phyloP scores from a whole-genome alignment of 2,888 invertebrate genomes.

The Eledone cirrhosa region DNA sequence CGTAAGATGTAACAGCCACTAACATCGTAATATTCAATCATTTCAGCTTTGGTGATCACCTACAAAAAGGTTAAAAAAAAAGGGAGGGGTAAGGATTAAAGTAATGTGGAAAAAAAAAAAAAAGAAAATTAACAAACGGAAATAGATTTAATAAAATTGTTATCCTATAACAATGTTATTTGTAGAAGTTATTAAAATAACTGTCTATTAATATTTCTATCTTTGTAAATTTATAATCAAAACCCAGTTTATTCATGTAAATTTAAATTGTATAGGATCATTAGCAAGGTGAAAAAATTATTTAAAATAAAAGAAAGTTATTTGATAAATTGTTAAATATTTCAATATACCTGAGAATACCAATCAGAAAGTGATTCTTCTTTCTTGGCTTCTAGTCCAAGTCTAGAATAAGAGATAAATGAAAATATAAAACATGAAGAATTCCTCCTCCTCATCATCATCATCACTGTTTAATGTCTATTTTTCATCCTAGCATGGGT shows the following conservation, averaged over 20 bases:
- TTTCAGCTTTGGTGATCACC: constrained; percentile 87
- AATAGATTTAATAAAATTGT: neutral
- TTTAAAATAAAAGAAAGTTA: no score
- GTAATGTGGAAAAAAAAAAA: neutral
- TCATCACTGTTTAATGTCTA: no score
- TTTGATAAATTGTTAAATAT: no score
- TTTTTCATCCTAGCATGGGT: no score
- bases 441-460: no score
- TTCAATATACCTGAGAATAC: constrained; percentile 87
- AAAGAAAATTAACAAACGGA: neutral
- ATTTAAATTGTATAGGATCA: no score
- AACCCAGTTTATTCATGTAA: no score
- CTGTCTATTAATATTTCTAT: no score
- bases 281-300: no score
- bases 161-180: no score
- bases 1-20: constrained; percentile 98
- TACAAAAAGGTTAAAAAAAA: constrained; percentile 43
- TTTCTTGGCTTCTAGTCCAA: constrained; percentile 93
- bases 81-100: neutral
- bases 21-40: constrained; percentile 99
- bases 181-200: no score
- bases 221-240: no score
- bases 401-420: constrained; percentile 52
- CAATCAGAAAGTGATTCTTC: constrained; percentile 93
- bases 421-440: neutral